Conservation (phyloP, 2,888 invertebrate genomes). For the Hecatera dysodea region DNA sequence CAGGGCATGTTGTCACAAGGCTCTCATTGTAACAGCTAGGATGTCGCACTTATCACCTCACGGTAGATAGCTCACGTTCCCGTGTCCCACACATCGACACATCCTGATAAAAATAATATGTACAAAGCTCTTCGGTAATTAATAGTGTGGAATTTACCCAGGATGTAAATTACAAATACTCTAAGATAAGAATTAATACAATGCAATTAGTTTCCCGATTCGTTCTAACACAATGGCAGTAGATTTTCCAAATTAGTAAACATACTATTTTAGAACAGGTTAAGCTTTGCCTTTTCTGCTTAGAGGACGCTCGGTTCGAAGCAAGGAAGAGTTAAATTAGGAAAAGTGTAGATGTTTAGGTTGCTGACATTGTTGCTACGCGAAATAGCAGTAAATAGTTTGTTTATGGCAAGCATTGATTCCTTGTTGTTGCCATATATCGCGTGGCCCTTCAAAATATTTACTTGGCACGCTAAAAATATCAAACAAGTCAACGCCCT, state of each 20-base stretch:
- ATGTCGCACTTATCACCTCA: conserved; percentile 72
- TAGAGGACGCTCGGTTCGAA: conserved; percentile 8
- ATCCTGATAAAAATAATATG: conserved; percentile 69
- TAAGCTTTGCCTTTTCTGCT: conserved; percentile 47
- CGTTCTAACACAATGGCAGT: conserved; percentile 65
- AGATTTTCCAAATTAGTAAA: conserved; percentile 69
- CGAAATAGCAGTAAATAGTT: conserved; percentile 5
- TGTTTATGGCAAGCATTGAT: conserved; percentile 20
- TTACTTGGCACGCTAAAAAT: conserved; percentile 74
- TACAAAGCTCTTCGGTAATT: conserved; percentile 40
- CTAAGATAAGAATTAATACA: conserved; percentile 61
- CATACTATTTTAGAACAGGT: conserved; percentile 58
- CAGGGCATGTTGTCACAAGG: conserved; percentile 71
- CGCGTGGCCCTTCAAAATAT: conserved; percentile 63
- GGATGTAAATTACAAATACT: conserved; percentile 58
- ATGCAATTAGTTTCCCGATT: conserved; percentile 63
- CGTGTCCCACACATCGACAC: conserved; percentile 64
- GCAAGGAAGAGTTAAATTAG: not conserved
- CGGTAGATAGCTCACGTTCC: conserved; percentile 74
- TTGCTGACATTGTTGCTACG: not conserved
- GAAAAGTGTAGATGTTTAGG: conserved; percentile 12
- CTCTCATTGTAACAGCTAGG: conserved; percentile 74
- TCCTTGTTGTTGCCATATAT: conserved; percentile 39
- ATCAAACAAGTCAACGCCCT: conserved; percentile 83
- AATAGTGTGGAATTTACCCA: conserved; percentile 68